Percentiles rank a stretch among this genome's conserved stretches.
phyloP scores from a whole-genome alignment of 2,113 vertebrate species.

The Phalacrocorax carbo region DNA sequence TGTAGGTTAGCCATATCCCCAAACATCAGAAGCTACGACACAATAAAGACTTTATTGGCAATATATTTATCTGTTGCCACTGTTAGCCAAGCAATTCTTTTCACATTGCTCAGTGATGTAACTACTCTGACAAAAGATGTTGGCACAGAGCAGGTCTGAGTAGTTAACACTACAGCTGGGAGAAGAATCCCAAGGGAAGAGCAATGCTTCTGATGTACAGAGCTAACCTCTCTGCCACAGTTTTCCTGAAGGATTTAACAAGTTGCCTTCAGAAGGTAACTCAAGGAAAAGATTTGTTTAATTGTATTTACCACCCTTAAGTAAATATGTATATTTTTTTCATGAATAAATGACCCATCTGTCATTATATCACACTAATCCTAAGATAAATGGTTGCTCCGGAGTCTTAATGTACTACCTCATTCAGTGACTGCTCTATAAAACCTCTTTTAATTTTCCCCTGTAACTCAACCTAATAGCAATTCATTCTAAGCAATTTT shows the following conservation, averaged over 20 bases:
- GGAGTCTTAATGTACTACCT: background rate
- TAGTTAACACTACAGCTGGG: background rate
- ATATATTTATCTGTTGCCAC: background rate
- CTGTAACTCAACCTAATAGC: background rate
- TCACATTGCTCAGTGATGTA: background rate
- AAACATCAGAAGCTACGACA: background rate
- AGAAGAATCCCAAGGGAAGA: background rate
- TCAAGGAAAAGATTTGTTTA: background rate
- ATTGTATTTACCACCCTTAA: background rate
- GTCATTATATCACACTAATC: background rate
- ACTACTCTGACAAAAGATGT: background rate
- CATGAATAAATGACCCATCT: background rate
- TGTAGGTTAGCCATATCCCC: background rate
- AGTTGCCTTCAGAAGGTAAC: background rate
- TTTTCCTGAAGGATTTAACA: background rate
- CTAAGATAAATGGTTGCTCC: background rate
- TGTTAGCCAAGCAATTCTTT: background rate
- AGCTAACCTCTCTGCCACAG: background rate
- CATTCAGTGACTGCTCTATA: background rate
- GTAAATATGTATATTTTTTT: background rate
- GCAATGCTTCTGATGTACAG: background rate
- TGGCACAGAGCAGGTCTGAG: background rate
- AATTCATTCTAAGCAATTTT: constrained; percentile 38
- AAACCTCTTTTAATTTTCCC: constrained; percentile 20
- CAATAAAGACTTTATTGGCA: background rate